Evolutionary conservation across 2,113 vertebrate species (phyloP).

Genomic region (Aldabrachelys gigantea): DNA sequence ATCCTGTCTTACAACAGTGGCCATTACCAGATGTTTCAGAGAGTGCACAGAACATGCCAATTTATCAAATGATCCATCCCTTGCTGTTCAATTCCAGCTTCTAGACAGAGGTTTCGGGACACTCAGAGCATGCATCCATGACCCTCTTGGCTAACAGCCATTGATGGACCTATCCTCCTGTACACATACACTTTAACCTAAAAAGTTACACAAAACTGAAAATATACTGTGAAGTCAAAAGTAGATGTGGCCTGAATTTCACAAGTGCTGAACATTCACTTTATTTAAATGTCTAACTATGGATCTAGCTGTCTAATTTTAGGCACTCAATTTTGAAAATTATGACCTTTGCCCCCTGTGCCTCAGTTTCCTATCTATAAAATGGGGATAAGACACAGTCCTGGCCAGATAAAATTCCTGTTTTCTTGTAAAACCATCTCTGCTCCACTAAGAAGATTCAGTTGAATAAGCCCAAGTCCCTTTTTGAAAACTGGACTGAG

Average conservation of each 20-base stretch:
- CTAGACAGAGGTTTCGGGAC: background rate
- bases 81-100: background rate
- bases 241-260: background rate
- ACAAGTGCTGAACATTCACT: background rate
- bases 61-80: background rate
- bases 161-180: background rate
- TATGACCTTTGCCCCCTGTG: background rate
- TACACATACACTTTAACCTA: background rate
- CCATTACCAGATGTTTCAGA: background rate
- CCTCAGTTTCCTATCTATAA: background rate
- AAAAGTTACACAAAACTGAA: background rate
- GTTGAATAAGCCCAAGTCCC: background rate
- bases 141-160: background rate
- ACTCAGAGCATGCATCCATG: background rate
- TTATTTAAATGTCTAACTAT: background rate
- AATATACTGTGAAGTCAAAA: background rate
- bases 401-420: background rate
- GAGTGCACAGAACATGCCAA: background rate
- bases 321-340: background rate
- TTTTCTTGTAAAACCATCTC: background rate
- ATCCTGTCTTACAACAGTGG: background rate
- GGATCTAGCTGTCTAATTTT: background rate
- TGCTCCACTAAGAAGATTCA: background rate
- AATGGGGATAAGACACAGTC: background rate
- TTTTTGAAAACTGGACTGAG: background rate